phyloP scores from a whole-genome alignment of 2,113 vertebrate species.

The Sorex araneus region DNA sequence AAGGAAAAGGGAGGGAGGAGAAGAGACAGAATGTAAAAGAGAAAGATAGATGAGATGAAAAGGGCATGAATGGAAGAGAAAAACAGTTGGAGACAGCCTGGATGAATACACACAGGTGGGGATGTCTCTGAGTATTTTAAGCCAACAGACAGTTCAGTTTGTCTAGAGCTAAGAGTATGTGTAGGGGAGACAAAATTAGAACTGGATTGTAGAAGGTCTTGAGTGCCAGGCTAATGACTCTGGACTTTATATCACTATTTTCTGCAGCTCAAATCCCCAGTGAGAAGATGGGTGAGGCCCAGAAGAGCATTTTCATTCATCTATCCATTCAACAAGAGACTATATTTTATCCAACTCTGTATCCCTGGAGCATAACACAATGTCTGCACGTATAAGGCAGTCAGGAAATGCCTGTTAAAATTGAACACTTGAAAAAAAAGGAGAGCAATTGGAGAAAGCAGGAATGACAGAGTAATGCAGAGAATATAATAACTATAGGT shows the following conservation, averaged over 20 bases:
- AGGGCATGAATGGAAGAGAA: conserved; percentile 29
- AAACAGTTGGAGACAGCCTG: conserved; percentile 18
- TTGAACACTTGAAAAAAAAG: background rate
- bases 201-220: conserved; percentile 1
- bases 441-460: too few species aligned
- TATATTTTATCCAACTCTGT: background rate
- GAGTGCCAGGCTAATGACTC: conserved; percentile 14
- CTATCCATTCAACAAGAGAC: conserved; percentile 36
- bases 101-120: background rate
- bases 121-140: conserved; percentile 16
- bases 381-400: background rate
- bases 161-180: conserved; percentile 14
- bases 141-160: conserved; percentile 13
- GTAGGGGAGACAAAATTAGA: conserved; percentile 36
- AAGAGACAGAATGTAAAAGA: background rate
- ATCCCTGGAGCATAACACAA: conserved; percentile 33
- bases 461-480: background rate
- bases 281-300: conserved; percentile 37
- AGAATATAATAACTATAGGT: conserved; percentile 11
- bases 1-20: conserved; percentile 2
- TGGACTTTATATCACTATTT: conserved; percentile 66
- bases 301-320: conserved; percentile 47
- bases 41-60: background rate
- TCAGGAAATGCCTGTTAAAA: conserved; percentile 63
- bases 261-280: conserved; percentile 39